phyloP scores from a whole-genome alignment of 2,888 invertebrate species.

The Coenonympha arcania region DNA sequence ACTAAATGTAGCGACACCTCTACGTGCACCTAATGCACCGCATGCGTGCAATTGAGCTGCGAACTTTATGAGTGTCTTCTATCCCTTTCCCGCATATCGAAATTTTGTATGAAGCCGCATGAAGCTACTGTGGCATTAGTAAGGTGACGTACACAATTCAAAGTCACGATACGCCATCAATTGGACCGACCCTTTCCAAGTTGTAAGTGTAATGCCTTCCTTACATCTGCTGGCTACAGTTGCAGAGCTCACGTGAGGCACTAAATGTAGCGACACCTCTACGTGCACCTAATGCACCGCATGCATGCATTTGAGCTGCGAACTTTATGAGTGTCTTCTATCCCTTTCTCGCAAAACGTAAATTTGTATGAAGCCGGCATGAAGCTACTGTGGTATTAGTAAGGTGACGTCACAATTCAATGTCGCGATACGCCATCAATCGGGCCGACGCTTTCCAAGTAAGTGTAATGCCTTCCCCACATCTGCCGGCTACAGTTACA shows the following conservation, averaged over 20 bases:
- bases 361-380: too few species aligned
- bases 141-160: neutral
- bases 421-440: slow-evolving; percentile 9
- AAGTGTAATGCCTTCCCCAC: slow-evolving; percentile 17
- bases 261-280: slow-evolving; percentile 18
- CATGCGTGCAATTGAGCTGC: slow-evolving; percentile 21
- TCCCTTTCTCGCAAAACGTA: too few species aligned
- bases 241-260: too few species aligned
- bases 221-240: slow-evolving; percentile 16
- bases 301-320: slow-evolving; percentile 21
- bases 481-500: slow-evolving; percentile 15
- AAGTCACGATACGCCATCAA: slow-evolving; percentile 9
- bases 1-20: slow-evolving; percentile 18
- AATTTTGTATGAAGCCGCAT: too few species aligned
- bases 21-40: slow-evolving; percentile 22
- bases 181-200: slow-evolving; percentile 2
- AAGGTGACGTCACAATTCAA: neutral
- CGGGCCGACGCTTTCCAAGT: slow-evolving; percentile 2
- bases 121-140: neutral
- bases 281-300: slow-evolving; percentile 22
- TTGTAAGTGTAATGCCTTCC: slow-evolving; percentile 15
- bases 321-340: slow-evolving; percentile 17
- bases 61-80: slow-evolving; percentile 16
- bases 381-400: neutral
- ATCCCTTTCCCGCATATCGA: too few species aligned